Evolutionary conservation across 2,113 vertebrate species (phyloP), one percentile per base, ranked within the genome.

Genomic region (Struthio camelus): DNA sequence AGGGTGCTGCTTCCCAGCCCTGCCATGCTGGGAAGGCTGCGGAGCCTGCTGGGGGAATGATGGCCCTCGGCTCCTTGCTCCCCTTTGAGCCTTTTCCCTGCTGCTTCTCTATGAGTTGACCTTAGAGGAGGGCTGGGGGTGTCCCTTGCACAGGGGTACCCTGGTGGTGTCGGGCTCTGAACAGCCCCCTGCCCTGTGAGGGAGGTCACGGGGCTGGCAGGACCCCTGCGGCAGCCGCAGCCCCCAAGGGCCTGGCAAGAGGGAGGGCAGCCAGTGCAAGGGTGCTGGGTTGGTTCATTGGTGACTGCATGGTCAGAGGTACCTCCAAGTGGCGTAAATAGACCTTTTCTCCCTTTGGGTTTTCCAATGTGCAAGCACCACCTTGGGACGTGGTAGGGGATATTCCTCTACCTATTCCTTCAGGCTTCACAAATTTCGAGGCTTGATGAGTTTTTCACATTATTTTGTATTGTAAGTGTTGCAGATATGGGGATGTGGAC

Each of bases 131-230:
- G 46, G 46, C 46, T 48, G 46, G 46, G 18, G 18, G 46, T 9
- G 18, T 48, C 18, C 18, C 46, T 48, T 3, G 46, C 18, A 48
- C 46, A 18, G 18, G 18, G 18, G 18, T 48, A 18, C 18, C 27
- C 7, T 48, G 14, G 4, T 9, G 34, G 34, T 32, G 4, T 53
- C 22, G 42, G 30, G 24, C 16, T 85, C 69, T 0, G 0, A 77
- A 32, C 19, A 90, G 6, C 44, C 19, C 87, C n/a, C 20, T 22
- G 22, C 10, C 8, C 20, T n/a, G 8, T 9, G 22, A n/a, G 46
- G 46, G 46, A 48, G 46, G 46, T 9, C 12, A 12, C 17, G 18
- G 18, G 46, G 46, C 46, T 18, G 17, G 17, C 46, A 48, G 46
- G 46, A 19, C 46, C 46, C 40, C 28, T 69, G 30, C 16, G 44